Evolutionary conservation across 2,113 vertebrate species (phyloP).

Genomic region (Eolophus roseicapilla): DNA sequence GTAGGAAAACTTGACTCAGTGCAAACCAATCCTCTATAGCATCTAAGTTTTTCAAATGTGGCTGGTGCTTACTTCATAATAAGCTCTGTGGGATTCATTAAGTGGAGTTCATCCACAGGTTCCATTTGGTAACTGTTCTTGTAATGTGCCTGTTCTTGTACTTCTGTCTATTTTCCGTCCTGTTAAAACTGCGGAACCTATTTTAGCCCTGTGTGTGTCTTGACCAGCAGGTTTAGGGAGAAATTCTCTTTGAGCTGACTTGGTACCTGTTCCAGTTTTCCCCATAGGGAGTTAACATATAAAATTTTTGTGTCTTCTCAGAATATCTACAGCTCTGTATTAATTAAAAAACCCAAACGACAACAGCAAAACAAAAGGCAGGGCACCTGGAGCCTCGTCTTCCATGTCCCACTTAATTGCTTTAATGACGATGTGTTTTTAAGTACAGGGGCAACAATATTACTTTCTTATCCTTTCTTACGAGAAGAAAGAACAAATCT

Average conservation of each 20-base stretch:
- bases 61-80: not conserved
- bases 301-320: not conserved
- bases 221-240: not conserved
- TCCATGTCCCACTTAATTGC: not conserved
- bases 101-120: not conserved
- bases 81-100: not conserved
- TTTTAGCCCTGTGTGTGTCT: not conserved
- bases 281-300: not conserved
- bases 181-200: not conserved
- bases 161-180: rapidly evolving
- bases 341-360: not conserved
- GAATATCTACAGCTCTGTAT: not conserved
- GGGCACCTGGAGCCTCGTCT: not conserved
- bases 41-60: not conserved
- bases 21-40: not conserved
- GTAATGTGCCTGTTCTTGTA: not conserved
- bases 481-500: not conserved
- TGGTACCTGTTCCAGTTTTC: not conserved
- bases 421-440: not conserved
- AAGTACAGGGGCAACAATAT: not conserved
- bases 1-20: not conserved
- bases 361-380: not conserved
- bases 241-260: not conserved
- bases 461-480: not conserved
- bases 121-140: not conserved